Base-by-base conservation (phyloP, 92 coral and sea anemone species). In the Umimayanthus chanpuru region DNA sequence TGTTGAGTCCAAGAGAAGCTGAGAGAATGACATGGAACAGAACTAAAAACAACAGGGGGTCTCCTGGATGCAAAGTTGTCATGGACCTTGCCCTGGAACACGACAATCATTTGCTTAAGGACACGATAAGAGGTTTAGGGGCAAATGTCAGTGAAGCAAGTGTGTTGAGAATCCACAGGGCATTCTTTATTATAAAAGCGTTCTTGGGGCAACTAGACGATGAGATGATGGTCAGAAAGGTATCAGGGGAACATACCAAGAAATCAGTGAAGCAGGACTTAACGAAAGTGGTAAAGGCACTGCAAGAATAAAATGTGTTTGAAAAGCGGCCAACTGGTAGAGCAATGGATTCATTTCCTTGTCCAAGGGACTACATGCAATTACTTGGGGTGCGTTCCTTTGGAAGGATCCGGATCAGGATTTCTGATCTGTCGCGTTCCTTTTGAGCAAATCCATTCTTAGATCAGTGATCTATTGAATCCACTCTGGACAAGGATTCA, bases 21-120 rank as follows among this genome's bases (percentile, higher is more conserved):
- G 90, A 92, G 40, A n/a, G 90, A 74, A n/a, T 89, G 16, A 89
- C n/a, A 28, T 92, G 92, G 92, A 92, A 92, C 36, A 32, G 92
- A 65, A 86, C 92, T 67, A 89, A 84, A 16, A 91, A 91, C 79
- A 91, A 91, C 47, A 67, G 73, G 9, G 93, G 93, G 20, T 58
- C 88, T 32, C 40, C 53, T n/a, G 93, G 89, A 64, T 61, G 65
- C 80, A 90, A 90, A 86, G 93, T 91, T 32, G 79, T 76, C 14
- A 82, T 82, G 89, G 89, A 91, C 55, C 67, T 91, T 4, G 93
- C 71, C 28, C 53, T 91, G 21, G 93, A 91, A 75, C 93, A 91
- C 81, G 91, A 91, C 86, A 91, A 91, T 66, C 93, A 88, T 84
- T 61, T 82, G 32, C 70, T 91, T 1, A 91, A 91, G 65, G 93